A percentile compares a stretch with the other conserved stretches of the same genome.
Conservation (phyloP, 2,888 invertebrate genomes). For the Philereme vetulata region DNA sequence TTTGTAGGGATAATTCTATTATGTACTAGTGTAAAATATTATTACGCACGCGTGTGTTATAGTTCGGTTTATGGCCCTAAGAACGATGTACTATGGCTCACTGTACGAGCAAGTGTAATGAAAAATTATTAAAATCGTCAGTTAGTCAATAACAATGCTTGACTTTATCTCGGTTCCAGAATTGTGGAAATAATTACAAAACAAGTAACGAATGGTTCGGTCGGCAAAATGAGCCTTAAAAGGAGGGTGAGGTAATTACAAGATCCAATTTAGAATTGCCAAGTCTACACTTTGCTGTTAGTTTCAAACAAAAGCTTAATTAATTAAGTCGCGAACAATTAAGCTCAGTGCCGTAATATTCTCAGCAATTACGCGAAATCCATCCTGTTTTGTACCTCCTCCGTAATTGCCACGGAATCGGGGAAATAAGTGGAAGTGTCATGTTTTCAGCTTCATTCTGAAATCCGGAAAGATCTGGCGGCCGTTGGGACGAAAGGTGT, state of each 20-base stretch:
- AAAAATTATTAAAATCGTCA: no score
- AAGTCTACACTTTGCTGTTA: slow-evolving; percentile 84
- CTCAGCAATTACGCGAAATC: slow-evolving; percentile 82
- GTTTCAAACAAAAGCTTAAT: slow-evolving; percentile 84
- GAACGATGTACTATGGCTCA: no score
- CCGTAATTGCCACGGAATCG: slow-evolving; percentile 27
- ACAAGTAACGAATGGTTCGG: slow-evolving; percentile 9
- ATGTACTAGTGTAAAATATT: no score
- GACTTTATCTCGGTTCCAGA: neutral
- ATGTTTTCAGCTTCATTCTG: slow-evolving; percentile 12
- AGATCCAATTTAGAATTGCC: slow-evolving; percentile 84
- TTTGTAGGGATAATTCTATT: no score
- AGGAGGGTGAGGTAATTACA: slow-evolving; percentile 83
- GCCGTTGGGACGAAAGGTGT: no score
- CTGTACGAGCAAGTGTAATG: no score
- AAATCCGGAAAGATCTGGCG: neutral
- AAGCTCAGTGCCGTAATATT: slow-evolving; percentile 83
- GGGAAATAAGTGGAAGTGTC: slow-evolving; percentile 13
- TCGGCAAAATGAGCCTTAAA: slow-evolving; percentile 48
- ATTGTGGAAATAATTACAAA: slow-evolving; percentile 3
- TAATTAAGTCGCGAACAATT: slow-evolving; percentile 84
- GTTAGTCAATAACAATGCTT: neutral
- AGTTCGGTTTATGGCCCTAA: no score
- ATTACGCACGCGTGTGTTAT: no score
- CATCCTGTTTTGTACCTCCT: slow-evolving; percentile 79